These are phyloP conservation scores for Leucoraja erinaceus DNA, from an alignment of 2,113 vertebrate genomes.

Conservation along the genomic window DNA sequence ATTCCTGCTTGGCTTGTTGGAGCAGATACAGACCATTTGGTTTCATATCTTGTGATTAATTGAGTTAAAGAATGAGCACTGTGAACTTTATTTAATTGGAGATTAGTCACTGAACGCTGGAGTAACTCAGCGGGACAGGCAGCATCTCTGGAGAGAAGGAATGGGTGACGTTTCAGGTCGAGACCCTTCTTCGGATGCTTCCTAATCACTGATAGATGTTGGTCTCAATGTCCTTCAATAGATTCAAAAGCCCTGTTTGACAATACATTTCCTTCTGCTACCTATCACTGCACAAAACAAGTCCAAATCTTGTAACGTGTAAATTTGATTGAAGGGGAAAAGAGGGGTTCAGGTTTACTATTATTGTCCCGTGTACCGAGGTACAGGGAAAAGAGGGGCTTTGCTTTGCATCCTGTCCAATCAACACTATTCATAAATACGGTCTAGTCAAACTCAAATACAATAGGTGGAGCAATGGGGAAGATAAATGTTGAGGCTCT, in stretches of 20 bases:
- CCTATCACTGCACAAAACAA: background rate
- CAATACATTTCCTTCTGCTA: background rate
- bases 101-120: background rate
- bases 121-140: too few relatives aligned
- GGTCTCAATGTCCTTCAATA: background rate
- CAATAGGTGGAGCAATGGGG: too few relatives aligned
- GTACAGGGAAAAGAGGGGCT: too few relatives aligned
- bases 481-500: background rate
- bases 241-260: background rate
- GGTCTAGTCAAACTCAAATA: too few relatives aligned
- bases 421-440: too few relatives aligned
- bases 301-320: background rate
- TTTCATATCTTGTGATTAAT: constrained; percentile 15
- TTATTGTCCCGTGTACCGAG: too few relatives aligned
- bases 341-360: too few relatives aligned
- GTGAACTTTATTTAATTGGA: background rate
- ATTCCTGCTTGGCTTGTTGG: constrained; percentile 39
- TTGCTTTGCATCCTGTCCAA: too few relatives aligned
- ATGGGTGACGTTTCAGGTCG: too few relatives aligned
- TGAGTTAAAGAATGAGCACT: background rate
- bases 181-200: too few relatives aligned
- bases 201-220: background rate
- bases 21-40: constrained; percentile 20
- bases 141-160: too few relatives aligned
- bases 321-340: constrained; percentile 7